Evolutionary conservation across 2,113 vertebrate species (phyloP).

Genomic region (Nycticebus coucang): DNA sequence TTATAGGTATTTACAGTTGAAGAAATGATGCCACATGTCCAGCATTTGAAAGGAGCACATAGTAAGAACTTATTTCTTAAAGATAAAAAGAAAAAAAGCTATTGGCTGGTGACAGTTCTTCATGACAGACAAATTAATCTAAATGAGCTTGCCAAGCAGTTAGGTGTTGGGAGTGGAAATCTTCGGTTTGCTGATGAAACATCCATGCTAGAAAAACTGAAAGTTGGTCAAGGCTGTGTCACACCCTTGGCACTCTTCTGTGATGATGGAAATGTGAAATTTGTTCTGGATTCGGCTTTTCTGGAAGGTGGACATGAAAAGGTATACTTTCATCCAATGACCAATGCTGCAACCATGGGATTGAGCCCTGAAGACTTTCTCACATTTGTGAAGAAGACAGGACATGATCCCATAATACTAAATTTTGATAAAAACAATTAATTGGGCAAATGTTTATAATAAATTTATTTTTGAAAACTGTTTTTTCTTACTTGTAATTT

Average conservation of each 20-base stretch:
- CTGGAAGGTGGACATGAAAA: constrained; percentile 88
- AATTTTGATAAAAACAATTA: constrained; percentile 78
- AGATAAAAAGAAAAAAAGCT: constrained; percentile 95
- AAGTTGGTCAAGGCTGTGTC: constrained; percentile 92
- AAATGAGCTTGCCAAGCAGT: constrained; percentile 93
- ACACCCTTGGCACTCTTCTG: constrained; percentile 94
- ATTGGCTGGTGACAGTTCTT: constrained; percentile 92
- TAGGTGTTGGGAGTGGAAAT: constrained; percentile 92
- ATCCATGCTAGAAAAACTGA: constrained; percentile 92
- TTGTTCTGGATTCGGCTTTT: constrained; percentile 92
- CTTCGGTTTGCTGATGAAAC: constrained; percentile 94
- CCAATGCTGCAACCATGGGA: constrained; percentile 93
- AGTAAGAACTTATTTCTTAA: constrained; percentile 97
- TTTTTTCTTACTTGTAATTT: constrained; percentile 35
- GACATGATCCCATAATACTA: constrained; percentile 89
- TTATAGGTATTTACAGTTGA: constrained; percentile 95
- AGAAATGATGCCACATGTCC: constrained; percentile 96
- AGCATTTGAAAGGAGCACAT: constrained; percentile 90
- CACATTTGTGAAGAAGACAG: constrained; percentile 91
- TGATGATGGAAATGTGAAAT: constrained; percentile 87
- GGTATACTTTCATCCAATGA: constrained; percentile 96
- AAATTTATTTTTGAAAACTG: constrained; percentile 46
- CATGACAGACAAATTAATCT: constrained; percentile 92
- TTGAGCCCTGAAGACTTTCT: constrained; percentile 91
- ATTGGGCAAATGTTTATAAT: constrained; percentile 28